A percentile compares a stretch with the other conserved stretches of the same genome.
phyloP scores from a whole-genome alignment of 2,113 vertebrate genomes.

The Conger conger region DNA sequence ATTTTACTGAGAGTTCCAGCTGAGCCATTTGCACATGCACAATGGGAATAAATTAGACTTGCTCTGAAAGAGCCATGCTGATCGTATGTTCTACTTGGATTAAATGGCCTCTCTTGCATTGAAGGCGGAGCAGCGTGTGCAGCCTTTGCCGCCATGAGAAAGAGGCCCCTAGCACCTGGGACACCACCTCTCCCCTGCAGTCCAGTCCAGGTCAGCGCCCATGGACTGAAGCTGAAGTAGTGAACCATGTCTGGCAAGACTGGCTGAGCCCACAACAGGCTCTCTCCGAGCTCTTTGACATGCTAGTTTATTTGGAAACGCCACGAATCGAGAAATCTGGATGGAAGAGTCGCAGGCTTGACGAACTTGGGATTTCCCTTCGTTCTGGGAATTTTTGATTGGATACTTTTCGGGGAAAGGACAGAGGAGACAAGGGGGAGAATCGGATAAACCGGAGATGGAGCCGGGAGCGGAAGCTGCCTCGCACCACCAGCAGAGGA shows the following conservation, averaged over 20 bases:
- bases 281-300: slow-evolving; percentile 46
- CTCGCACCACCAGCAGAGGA: slow-evolving; percentile 83
- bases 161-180: slow-evolving; percentile 56
- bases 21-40: slow-evolving; percentile 61
- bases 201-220: slow-evolving; percentile 45
- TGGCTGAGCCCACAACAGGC: slow-evolving; percentile 32
- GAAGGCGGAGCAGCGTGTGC: slow-evolving; percentile 62
- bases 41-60: slow-evolving; percentile 59
- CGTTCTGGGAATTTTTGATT: slow-evolving; percentile 46
- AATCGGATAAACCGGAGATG: slow-evolving; percentile 75
- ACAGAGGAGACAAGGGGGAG: slow-evolving; percentile 39
- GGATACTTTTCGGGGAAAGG: slow-evolving; percentile 35
- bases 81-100: slow-evolving; percentile 69
- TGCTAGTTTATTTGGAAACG: slow-evolving; percentile 46
- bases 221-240: slow-evolving; percentile 57
- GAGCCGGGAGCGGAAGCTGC: slow-evolving; percentile 82
- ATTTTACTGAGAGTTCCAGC: slow-evolving; percentile 59
- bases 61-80: slow-evolving; percentile 64
- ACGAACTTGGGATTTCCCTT: slow-evolving; percentile 47
- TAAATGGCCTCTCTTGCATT: slow-evolving; percentile 71
- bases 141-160: slow-evolving; percentile 68
- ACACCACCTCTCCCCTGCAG: slow-evolving; percentile 56
- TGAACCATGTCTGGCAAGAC: slow-evolving; percentile 36
- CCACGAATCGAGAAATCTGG: slow-evolving; percentile 51
- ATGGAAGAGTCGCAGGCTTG: slow-evolving; percentile 46